Percentiles rank a stretch among this genome's conserved stretches.
These are phyloP conservation scores for Poeciliopsis retropinna DNA, from an alignment of 2,113 vertebrate genomes.

Conservation along the genomic window DNA sequence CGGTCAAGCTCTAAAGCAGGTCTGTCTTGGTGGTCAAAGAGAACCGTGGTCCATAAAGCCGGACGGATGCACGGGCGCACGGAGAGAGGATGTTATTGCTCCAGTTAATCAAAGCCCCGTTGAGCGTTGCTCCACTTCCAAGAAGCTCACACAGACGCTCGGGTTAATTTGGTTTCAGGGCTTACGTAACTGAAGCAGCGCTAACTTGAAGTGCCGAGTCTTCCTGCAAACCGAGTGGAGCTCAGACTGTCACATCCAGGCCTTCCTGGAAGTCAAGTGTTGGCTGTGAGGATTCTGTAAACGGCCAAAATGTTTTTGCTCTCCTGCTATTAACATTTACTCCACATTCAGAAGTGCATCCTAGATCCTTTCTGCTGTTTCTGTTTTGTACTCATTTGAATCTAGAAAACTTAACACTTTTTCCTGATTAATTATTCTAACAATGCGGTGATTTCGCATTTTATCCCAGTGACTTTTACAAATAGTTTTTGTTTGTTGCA, in stretches of 20 bases:
- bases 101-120: slow-evolving; percentile 57
- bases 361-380: no score
- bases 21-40: slow-evolving; percentile 33
- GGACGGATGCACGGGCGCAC: slow-evolving; percentile 14
- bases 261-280: no score
- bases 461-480: no score
- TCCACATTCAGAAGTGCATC: no score
- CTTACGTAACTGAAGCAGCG: slow-evolving; percentile 59
- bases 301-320: no score
- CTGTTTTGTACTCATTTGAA: no score
- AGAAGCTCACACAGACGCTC: slow-evolving; percentile 41
- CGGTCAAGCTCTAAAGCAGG: slow-evolving; percentile 42
- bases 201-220: slow-evolving; percentile 17
- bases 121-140: slow-evolving; percentile 41
- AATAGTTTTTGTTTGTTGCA: no score
- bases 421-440: no score
- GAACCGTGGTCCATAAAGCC: slow-evolving; percentile 12
- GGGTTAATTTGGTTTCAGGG: slow-evolving; percentile 33
- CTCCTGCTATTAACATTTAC: no score
- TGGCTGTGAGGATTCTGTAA: no score
- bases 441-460: no score
- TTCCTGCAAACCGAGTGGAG: slow-evolving; percentile 28
- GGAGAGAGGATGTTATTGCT: slow-evolving; percentile 53
- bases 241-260: not conserved
- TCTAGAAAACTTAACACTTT: no score